Base-by-base conservation (phyloP, 2,888 invertebrate genomes). In the Trissoscelio sp. region DNA sequence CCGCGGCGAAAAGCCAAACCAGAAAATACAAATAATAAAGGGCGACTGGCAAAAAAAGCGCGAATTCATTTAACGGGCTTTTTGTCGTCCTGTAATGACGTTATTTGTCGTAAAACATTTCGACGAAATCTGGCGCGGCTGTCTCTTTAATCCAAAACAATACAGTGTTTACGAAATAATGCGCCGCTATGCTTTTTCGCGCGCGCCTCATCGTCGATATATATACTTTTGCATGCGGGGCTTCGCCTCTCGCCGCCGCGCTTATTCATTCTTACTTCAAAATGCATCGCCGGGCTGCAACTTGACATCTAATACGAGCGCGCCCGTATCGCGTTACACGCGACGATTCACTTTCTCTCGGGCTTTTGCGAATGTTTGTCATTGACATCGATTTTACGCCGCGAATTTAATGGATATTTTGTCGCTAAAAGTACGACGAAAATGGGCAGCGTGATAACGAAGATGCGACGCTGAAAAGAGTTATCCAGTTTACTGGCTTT, bases 81-180 rank as follows among this genome's bases (percentile, higher is more conserved):
- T 78, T 70, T 64, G 77, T 48, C 62, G 53, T 12, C 70, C 39
- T 28, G 69, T 72, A 72, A 72, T 44, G 48, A 28, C 70, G 37
- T 78, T 64, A 78, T 39, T 51, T 64, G 57, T 28, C 46, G 70
- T 51, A 62, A 62, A 69, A 78, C 62, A 77, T 69, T 62, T 70
- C 53, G 70, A 44, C 46, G 53, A 78, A 72, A 78, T 64, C 70
- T 55, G 39, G 9, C 78, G 62, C 64, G 39, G 39, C 62, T 22
- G 42, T 46, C 70, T 57, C 31, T 72, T 48, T 53, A 55, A 48
- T 64, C 53, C 78, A 42, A 77, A 72, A 78, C 78, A 72, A 72
- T 72, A 34, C 70, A 14, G 46, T 57, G 44, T 62, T 78, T 69
- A 58, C 57, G 66, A 48, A 78, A 78, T 70, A 70, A 78, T 70